Evolutionary conservation across 2,888 invertebrate genomes (phyloP).

Genomic region (Mycalesis mineus): DNA sequence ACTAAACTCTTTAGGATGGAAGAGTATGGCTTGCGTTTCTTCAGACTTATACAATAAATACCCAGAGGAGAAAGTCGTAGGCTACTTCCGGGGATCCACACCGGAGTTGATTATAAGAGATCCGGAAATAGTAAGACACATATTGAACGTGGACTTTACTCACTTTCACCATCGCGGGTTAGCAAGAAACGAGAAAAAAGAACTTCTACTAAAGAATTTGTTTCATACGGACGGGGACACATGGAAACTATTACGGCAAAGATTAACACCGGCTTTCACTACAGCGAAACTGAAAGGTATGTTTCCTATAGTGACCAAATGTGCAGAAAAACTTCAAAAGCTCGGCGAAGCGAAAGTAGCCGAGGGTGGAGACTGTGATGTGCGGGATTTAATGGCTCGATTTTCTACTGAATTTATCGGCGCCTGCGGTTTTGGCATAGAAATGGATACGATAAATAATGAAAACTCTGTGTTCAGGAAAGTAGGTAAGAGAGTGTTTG

Average conservation of each 20-base stretch:
- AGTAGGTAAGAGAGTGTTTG: conserved; percentile 59
- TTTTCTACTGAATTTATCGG: conserved; percentile 70
- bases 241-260: conserved; percentile 61
- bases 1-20: conserved; percentile 48
- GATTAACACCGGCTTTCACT: conserved; percentile 63
- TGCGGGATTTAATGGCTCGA: conserved; percentile 63
- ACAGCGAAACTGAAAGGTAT: conserved; percentile 63
- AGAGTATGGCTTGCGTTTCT: conserved; percentile 58
- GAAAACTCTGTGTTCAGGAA: conserved; percentile 61
- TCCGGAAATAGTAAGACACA: conserved; percentile 56
- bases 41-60: conserved; percentile 34
- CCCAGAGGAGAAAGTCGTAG: conserved; percentile 61
- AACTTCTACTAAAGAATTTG: conserved; percentile 59
- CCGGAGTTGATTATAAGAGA: conserved; percentile 63
- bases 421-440: conserved; percentile 63
- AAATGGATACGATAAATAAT: conserved; percentile 55
- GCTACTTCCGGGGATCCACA: conserved; percentile 50
- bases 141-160: conserved; percentile 57
- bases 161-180: conserved; percentile 58
- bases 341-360: conserved; percentile 50
- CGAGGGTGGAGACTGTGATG: conserved; percentile 50
- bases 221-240: conserved; percentile 65
- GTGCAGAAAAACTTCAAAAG: conserved; percentile 56
- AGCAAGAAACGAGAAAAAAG: conserved; percentile 53
- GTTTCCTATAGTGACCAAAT: conserved; percentile 62